Evolutionary conservation across 2,797 vertebrate genomes (phyloP).

Genomic region (Cryptoblepharus egeriae): DNA sequence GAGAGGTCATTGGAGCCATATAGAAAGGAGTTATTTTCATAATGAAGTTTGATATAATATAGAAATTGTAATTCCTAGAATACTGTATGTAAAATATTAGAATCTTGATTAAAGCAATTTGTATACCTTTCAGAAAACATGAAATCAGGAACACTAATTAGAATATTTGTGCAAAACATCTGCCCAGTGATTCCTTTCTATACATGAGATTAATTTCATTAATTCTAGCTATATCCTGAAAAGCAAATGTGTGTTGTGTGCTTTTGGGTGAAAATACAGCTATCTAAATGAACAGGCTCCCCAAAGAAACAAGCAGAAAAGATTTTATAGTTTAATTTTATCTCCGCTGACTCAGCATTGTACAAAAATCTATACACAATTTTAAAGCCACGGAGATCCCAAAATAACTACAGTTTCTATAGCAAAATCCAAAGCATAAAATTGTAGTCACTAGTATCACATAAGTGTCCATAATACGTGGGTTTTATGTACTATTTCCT

Average conservation of each 20-base stretch:
- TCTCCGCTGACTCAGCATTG: constrained; percentile 36
- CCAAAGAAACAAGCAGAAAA: constrained; percentile 32
- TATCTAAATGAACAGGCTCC: constrained; percentile 51
- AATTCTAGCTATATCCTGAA: constrained; percentile 62
- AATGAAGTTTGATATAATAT: constrained; percentile 55
- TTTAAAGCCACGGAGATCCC: constrained; percentile 57
- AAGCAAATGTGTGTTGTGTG: constrained; percentile 42
- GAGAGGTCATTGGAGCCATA: constrained; percentile 51
- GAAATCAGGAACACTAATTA: constrained; percentile 75
- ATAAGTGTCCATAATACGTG: constrained; percentile 32
- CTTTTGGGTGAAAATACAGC: constrained; percentile 60
- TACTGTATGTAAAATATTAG: constrained; percentile 63
- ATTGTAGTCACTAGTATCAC: constrained; percentile 35
- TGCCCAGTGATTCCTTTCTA: constrained; percentile 55
- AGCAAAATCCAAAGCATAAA: constrained; percentile 63
- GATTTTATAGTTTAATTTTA: constrained; percentile 63
- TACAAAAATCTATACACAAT: constrained; percentile 32
- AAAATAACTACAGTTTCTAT: constrained; percentile 49
- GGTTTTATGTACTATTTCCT: constrained; percentile 48
- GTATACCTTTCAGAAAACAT: constrained; percentile 76
- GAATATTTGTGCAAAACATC: constrained; percentile 65
- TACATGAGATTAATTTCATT: constrained; percentile 69
- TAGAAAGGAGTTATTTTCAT: constrained; percentile 40
- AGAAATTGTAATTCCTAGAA: constrained; percentile 62
- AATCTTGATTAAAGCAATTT: constrained; percentile 75